Conservation (phyloP, 2,797 vertebrate genomes). For the Fistularia tabacaria region DNA sequence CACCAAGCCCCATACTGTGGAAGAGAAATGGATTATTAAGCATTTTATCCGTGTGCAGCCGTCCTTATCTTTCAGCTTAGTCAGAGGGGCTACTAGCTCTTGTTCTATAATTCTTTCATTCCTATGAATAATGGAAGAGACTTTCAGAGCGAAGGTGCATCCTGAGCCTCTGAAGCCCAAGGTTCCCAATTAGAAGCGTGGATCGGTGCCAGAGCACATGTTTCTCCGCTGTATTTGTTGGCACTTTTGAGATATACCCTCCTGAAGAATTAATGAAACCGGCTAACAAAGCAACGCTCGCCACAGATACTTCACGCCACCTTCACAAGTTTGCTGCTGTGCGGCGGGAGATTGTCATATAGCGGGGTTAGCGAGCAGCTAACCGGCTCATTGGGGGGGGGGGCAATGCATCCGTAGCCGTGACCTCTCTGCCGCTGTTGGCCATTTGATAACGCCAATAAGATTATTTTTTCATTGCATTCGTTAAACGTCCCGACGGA, state of each 20-base stretch:
- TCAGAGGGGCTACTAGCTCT: conserved; percentile 60
- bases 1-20: conserved; percentile 15
- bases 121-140: conserved; percentile 77
- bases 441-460: conserved; percentile 46
- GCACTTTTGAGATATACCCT: conserved; percentile 75
- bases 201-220: conserved; percentile 78
- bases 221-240: conserved; percentile 72
- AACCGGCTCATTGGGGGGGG: conserved; percentile 58
- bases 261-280: conserved; percentile 81
- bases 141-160: conserved; percentile 75
- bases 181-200: conserved; percentile 76
- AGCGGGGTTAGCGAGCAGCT: conserved; percentile 29
- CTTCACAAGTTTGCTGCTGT: conserved; percentile 70
- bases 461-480: conserved; percentile 42
- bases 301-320: conserved; percentile 70
- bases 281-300: conserved; percentile 69
- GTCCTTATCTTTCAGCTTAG: conserved; percentile 49
- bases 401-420: conserved; percentile 56
- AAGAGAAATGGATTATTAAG: conserved; percentile 55
- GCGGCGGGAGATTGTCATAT: conserved; percentile 66
- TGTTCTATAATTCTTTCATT: conserved; percentile 70
- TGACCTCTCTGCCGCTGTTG: conserved; percentile 40
- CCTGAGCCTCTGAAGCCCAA: conserved; percentile 68
- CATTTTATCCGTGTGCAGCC: conserved; percentile 52
- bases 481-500: conserved; percentile 9